Base-by-base conservation (phyloP, 2,797 vertebrate species). In the Staurois parvus region DNA sequence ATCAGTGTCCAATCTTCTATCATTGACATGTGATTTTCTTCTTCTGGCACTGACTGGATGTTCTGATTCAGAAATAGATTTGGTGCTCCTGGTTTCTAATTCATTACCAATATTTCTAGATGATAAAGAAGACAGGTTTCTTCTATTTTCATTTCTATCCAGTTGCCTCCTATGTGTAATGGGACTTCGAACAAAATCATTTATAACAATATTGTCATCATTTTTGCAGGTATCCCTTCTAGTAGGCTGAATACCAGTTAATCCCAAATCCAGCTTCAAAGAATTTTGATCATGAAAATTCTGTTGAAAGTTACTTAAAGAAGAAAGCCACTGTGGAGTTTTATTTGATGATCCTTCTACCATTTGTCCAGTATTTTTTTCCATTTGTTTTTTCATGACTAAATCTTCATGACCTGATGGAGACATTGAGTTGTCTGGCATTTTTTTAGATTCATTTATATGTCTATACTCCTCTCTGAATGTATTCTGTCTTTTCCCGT, bases 271-370 rank as follows among this genome's bases (percentile, higher is more conserved):
- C 52, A 24, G 97, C 66, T 92, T 95, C 67, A 91, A 88, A 83
- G 88, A 93, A 24, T 82, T 91, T 5, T 91, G 89, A 83, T 90
- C 88, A 0, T 90, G 92, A 7, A 88, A 89, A 2, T 79, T 91
- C 75, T 89, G 91, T 87, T 83, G 90, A 29, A 88, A 62, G 3
- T 62, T 29, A 2, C 89, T 73, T 76, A 91, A 88, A 6, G 96
- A 93, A 83, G 96, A 94, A n/a, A 98, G 91, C 96, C 96, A 99
- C 84, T 95, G 91, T 0, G 97, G 96, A 13, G 95, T 40, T 67
- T 91, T 90, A 29, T 90, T 91, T 4, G 94, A 89, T 0, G 92
- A 92, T 83, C 92, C 92, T 48, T 90, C 79, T 59, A 90, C 11
- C 85, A 90, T 93, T 87, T 82, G 93, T 78, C 91, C 90, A 0